Evolutionary conservation across 92 coral and sea anemone genomes (phyloP).

Genomic region (Ricordea florida): DNA sequence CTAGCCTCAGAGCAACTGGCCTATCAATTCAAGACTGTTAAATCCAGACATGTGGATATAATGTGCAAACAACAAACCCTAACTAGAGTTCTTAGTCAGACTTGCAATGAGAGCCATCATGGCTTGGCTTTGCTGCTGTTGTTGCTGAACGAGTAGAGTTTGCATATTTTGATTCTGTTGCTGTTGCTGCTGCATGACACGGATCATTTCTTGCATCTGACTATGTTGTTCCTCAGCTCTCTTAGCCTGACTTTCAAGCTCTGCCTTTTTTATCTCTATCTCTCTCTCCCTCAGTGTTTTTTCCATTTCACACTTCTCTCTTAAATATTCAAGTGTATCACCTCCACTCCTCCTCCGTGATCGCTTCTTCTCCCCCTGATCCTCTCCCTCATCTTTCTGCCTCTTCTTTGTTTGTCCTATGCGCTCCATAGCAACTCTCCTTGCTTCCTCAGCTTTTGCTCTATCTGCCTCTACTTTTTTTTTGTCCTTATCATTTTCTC

Average conservation of each 20-base stretch:
- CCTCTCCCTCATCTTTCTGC: slow-evolving; percentile 24
- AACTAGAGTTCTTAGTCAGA: no score
- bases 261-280: slow-evolving; percentile 45
- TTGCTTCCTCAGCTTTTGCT: slow-evolving; percentile 21
- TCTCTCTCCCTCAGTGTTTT: slow-evolving; percentile 55
- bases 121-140: no score
- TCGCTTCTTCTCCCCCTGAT: slow-evolving; percentile 1
- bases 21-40: no score
- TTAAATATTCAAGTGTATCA: slow-evolving; percentile 42
- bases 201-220: slow-evolving; percentile 36
- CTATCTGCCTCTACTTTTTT: slow-evolving; percentile 30
- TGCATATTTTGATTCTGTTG: no score
- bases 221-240: slow-evolving; percentile 3
- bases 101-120: no score
- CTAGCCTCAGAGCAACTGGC: no score
- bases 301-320: slow-evolving; percentile 48
- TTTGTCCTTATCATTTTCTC: slow-evolving; percentile 7
- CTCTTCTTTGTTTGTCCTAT: slow-evolving; percentile 36
- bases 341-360: slow-evolving; percentile 44
- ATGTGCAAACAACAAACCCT: no score
- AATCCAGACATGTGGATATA: no score
- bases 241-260: slow-evolving; percentile 20
- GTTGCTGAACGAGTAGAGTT: no score
- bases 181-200: no score
- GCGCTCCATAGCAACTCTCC: slow-evolving; percentile 48